Base-by-base conservation (phyloP, 1,140 invertebrate species). In the Megalonaias nervosa region DNA sequence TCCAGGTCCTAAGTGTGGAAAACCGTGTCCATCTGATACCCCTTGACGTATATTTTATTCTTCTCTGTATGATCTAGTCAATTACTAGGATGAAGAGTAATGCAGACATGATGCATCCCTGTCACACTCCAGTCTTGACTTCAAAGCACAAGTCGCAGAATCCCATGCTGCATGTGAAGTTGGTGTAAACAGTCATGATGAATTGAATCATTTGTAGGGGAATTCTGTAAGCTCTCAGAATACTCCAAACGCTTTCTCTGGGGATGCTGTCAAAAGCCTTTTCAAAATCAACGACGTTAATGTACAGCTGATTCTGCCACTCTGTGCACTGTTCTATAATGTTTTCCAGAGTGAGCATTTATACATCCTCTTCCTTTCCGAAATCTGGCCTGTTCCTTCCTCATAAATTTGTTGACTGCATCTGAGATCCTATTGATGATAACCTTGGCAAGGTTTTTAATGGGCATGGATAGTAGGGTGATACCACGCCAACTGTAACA, bases 191-290 rank as follows among this genome's bases (percentile, higher is more conserved):
- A 16, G 17, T 58, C 58, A 74, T 78, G 13, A 79, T 66, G 13
- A 58, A 81, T 21, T 66, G 13, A 58, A 81, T 21, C 21, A 82
- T 77, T 60, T 79, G 59, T 15, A n/a, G 17, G 72, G 72, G 72
- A 23, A 83, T 68, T 58, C 65, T 68, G 21, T 76, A 83, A 21
- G 66, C 56, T 80, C 65, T 67, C 11, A 75, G 38, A 57, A 76
- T 81, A 57, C 72, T 68, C 79, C 71, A 80, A 16, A 77, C 71
- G 55, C 17, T 74, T 21, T 70, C 77, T 74, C 70, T 71, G 70
- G 19, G 57, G 38, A 75, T 38, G 64, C 73, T 75, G 56, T 75
- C 75, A 48, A 75, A 75, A 31, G 59, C 59, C 55, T 69, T 80
- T 62, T 68, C 2, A 57, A 72, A 75, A 55, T 79, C 71, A 17